Base-by-base conservation (phyloP, 2,797 vertebrate species). In the Manis crassicaudata region DNA sequence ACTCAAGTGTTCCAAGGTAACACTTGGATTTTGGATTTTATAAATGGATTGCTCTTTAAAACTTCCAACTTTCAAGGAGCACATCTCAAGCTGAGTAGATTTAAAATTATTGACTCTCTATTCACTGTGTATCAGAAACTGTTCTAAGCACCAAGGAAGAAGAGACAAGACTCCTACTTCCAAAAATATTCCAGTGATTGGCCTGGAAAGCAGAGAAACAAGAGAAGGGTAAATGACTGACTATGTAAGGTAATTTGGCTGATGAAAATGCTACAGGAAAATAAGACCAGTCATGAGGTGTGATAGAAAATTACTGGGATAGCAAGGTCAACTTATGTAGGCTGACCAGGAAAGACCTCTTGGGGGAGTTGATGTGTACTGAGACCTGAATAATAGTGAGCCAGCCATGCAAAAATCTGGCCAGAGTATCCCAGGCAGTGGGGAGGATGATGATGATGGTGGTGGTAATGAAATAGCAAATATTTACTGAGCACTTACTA, bases 41-140 rank as follows among this genome's bases (percentile, higher is more conserved):
- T n/a, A 77, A 91, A 25, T 46, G 54, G 32, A 75, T 92, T 60
- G 3, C 52, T 88, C 67, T 93, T 86, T 90, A 76, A 86, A 88
- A 75, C 65, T 83, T 96, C 25, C 25, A 32, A 20, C 43, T 91
- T 67, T 94, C 46, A 83, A 81, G 52, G 50, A 76, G 54, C 72
- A 17, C 21, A 58, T 43, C 50, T 94, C 46, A 63, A 73, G n/a
- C 25, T 21, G 65, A 77, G 52, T 21, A 40, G 72, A 88, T 60
- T 87, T 58, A 46, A 25, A 65, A n/a, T 82, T 35, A 79, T 2
- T 58, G 35, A 65, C 14, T 63, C 54, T 89, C 58, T 63, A 0
- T n/a, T 25, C 37, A 54, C 25, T 40, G 54, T 5, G 2, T n/a
- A 21, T 67, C 60, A 37, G 21, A 32, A 52, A 32, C 29, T 35